Conservation (phyloP, 2,797 vertebrate species). For the Notoglanidium macrostoma region DNA sequence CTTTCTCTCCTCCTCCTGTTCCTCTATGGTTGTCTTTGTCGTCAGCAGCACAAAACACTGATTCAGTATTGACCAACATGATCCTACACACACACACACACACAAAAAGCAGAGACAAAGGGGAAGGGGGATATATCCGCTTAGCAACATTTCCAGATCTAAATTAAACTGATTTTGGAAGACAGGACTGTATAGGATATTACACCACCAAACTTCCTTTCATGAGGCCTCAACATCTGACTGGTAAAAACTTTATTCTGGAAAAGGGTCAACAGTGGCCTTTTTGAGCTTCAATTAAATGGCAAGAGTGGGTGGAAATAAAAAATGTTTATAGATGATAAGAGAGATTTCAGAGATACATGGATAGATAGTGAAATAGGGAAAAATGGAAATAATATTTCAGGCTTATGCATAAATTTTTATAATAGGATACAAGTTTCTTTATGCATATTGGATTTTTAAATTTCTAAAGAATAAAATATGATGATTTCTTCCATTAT, state of each 20-base stretch:
- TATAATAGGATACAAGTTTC: neutral
- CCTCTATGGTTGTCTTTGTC: slow-evolving; percentile 80
- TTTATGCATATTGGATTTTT: neutral
- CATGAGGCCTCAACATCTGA: slow-evolving; percentile 30
- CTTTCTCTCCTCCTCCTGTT: slow-evolving; percentile 61
- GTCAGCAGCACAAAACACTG: slow-evolving; percentile 73
- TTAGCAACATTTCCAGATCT: slow-evolving; percentile 51
- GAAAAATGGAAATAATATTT: neutral
- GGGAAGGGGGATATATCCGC: slow-evolving; percentile 36
- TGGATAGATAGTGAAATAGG: neutral
- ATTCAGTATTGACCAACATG: slow-evolving; percentile 75
- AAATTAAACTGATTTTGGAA: slow-evolving; percentile 69
- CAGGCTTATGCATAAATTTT: neutral
- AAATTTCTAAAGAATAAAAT: neutral
- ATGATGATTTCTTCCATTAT: neutral
- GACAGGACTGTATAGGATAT: slow-evolving; percentile 64
- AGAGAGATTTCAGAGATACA: neutral
- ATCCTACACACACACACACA: slow-evolving; percentile 62
- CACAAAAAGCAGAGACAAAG: slow-evolving; percentile 46
- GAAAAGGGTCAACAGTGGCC: neutral
- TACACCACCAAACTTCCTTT: slow-evolving; percentile 40
- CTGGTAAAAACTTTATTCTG: neutral
- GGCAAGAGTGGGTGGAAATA: neutral
- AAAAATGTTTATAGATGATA: neutral
- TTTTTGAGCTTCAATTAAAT: slow-evolving; percentile 18